Conservation (phyloP, 2,888 invertebrate genomes). For the Cybosia mesomella region DNA sequence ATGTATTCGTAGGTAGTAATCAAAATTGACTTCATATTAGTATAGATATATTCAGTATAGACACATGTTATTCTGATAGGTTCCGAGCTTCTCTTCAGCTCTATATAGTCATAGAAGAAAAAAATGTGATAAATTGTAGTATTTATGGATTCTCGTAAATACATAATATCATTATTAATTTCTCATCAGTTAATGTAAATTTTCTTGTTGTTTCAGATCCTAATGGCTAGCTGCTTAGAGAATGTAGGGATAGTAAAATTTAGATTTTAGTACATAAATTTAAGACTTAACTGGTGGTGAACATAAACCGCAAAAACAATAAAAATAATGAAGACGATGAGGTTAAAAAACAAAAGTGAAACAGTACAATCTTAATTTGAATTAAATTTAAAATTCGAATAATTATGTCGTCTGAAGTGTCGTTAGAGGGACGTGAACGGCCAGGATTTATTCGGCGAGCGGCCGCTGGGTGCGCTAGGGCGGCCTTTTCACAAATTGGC, state of each 20-base stretch:
- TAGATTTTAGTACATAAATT: slow-evolving; percentile 9
- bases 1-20: too few relatives aligned
- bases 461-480: slow-evolving; percentile 80
- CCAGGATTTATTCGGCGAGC: slow-evolving; percentile 71
- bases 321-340: slow-evolving; percentile 38
- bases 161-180: background rate
- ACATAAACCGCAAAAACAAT: slow-evolving; percentile 22
- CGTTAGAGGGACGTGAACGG: slow-evolving; percentile 77
- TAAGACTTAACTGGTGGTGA: slow-evolving; percentile 11
- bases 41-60: too few relatives aligned
- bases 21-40: too few relatives aligned
- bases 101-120: too few relatives aligned
- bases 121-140: too few relatives aligned
- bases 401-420: slow-evolving; percentile 81
- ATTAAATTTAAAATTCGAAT: slow-evolving; percentile 40
- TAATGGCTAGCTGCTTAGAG: slow-evolving; percentile 34
- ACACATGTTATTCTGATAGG: too few relatives aligned
- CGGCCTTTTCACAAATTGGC: slow-evolving; percentile 90
- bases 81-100: too few relatives aligned
- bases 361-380: slow-evolving; percentile 40
- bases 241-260: slow-evolving; percentile 17
- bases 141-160: too few relatives aligned
- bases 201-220: slow-evolving; percentile 47
- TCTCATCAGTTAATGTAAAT: slow-evolving; percentile 1
- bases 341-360: slow-evolving; percentile 47